Conservation (phyloP, 2,113 vertebrate species). For the Ictalurus furcatus region DNA sequence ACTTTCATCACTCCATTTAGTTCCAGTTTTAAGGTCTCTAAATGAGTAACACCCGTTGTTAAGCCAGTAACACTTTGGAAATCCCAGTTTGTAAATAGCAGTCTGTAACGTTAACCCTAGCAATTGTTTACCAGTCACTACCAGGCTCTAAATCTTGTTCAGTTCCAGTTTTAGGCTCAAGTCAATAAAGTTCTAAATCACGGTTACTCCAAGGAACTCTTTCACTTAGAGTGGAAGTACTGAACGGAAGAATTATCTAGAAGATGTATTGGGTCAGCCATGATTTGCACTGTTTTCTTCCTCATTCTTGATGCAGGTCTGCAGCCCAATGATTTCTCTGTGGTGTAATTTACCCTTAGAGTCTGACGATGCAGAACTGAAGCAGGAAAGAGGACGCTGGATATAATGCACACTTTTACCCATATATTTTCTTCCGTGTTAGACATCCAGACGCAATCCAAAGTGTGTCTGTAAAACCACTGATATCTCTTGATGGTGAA, state of each 20-base stretch:
- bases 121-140: neutral
- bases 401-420: neutral
- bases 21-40: neutral
- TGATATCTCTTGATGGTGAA: neutral
- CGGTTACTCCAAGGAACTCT: neutral
- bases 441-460: neutral
- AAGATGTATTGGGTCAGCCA: neutral
- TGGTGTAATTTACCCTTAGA: neutral
- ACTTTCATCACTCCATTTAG: neutral
- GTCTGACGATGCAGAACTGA: neutral
- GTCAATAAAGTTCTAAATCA: neutral
- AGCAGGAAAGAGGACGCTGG: neutral
- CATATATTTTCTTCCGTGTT: neutral
- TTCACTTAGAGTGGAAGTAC: neutral
- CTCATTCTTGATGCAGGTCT: conserved; percentile 5
- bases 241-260: neutral
- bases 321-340: neutral
- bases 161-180: neutral
- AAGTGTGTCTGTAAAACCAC: neutral
- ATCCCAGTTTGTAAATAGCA: neutral
- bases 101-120: neutral
- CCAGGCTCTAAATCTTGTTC: neutral
- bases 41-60: neutral
- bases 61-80: neutral
- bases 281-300: neutral